Evolutionary conservation across 1,140 invertebrate genomes (phyloP), one percentile per base, ranked within the genome.

Genomic region (Temnothorax longispinosus): DNA sequence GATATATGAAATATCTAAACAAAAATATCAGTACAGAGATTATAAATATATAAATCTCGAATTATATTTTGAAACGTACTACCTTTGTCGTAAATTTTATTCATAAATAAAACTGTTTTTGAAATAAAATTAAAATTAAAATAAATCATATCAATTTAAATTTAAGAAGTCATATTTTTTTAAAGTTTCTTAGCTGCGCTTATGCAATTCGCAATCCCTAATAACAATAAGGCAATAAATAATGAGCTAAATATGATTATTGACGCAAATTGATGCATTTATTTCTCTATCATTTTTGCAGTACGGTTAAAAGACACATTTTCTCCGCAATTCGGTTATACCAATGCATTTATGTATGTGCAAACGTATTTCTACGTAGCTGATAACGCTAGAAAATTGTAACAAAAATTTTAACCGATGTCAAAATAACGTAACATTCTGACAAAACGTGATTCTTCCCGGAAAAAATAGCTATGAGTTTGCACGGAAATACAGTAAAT

Each of bases 221-320:
- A 47, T 77, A 5, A 21, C 4, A 5, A n/a, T 21, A 41, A 74
- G n/a, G 50, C 32, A 5, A 47, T 21, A 81, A 89, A 87, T 50
- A 18, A 88, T 32, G 21, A 88, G 71, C 82, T 87, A 90, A 87
- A 90, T 87, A 52, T 84, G 32, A 74, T 52, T 41, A 87, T 89
- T 87, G 1, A 87, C 74, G 58, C 74, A 52, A 50, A 90, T 69
- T 72, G 60, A 87, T 89, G 71, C 38, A 47, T 4, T 47, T 44
- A 44, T 44, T 44, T 44, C 41, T 13, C 47, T 47, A 47, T 27
- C 27, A 44, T 44, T 44, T 44, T 38, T 56, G 2, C 38, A 44
- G 6, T 62, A 76, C 4, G 10, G 2, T n/a, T 58, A 11, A 77
- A 75, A 62, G 21, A 44, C 2, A 4, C 62, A 32, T 44, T 44